A percentile compares a stretch with the other conserved stretches of the same genome.
Evolutionary conservation across 2,888 invertebrate species (phyloP).

Genomic region (Eristalis arbustorum): DNA sequence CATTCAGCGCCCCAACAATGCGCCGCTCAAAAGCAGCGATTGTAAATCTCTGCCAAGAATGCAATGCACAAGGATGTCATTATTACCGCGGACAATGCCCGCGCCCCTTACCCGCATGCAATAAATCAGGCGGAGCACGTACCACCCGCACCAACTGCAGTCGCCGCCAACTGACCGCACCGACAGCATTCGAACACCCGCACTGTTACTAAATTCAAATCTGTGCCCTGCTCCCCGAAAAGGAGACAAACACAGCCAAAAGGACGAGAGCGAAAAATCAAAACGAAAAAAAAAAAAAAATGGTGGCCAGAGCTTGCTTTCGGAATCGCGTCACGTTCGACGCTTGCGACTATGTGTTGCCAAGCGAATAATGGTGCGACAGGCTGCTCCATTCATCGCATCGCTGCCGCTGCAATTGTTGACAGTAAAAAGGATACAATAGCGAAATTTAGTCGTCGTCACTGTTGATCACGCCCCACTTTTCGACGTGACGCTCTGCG

Average conservation of each 20-base stretch:
- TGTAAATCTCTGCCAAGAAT: conserved; percentile 43
- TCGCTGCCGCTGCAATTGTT: conserved; percentile 61
- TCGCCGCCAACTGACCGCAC: conserved; percentile 15
- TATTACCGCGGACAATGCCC: conserved; percentile 59
- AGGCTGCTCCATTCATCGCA: conserved; percentile 55
- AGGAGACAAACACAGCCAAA: conserved; percentile 30
- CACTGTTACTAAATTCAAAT: conserved; percentile 65
- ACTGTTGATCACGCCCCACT: conserved; percentile 66
- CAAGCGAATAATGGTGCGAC: conserved; percentile 48
- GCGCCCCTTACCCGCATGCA: conserved; percentile 7
- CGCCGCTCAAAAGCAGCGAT: conserved; percentile 22
- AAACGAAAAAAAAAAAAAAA: background rate
- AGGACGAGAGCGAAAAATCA: background rate
- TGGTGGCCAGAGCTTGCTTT: conserved; percentile 1
- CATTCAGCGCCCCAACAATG: conserved; percentile 29
- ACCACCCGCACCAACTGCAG: conserved; percentile 33
- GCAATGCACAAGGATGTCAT: conserved; percentile 64
- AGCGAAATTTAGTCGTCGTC: conserved; percentile 69
- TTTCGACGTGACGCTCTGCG: conserved; percentile 49
- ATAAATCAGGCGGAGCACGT: conserved; percentile 63
- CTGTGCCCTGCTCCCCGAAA: conserved; percentile 47
- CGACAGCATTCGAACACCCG: background rate
- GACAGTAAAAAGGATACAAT: conserved; percentile 70
- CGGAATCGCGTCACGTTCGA: conserved; percentile 63
- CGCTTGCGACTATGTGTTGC: conserved; percentile 64